Evolutionary conservation across 2,888 invertebrate genomes (phyloP).

Genomic region (Tetragonisca angustula): DNA sequence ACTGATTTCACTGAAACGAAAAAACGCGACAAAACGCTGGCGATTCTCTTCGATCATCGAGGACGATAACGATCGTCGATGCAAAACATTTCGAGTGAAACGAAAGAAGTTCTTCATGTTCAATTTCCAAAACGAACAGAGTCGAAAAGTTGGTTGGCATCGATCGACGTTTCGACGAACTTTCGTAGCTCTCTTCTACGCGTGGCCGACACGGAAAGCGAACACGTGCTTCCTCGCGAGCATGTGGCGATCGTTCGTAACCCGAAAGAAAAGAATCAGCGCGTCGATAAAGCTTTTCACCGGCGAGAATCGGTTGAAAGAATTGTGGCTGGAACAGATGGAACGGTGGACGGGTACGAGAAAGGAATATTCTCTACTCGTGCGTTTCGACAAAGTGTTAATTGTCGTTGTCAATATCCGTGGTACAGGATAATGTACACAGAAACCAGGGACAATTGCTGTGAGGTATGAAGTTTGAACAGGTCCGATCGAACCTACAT

Average conservation of each 20-base stretch:
- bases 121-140: no score
- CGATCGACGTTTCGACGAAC: no score
- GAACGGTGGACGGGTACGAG: background rate
- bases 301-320: slow-evolving; percentile 30
- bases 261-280: background rate
- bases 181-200: no score
- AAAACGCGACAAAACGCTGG: no score
- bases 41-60: background rate
- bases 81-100: no score
- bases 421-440: background rate
- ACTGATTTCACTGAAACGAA: no score
- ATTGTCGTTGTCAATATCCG: background rate
- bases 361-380: no score
- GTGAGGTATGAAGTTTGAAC: no score
- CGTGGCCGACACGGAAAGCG: background rate
- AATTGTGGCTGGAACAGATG: background rate
- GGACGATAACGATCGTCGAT: no score
- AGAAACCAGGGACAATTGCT: background rate
- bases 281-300: slow-evolving; percentile 20
- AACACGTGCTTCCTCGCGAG: slow-evolving; percentile 60
- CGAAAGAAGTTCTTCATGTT: no score
- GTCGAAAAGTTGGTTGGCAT: no score
- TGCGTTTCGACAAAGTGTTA: background rate
- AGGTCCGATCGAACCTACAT: background rate
- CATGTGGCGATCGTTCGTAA: slow-evolving; percentile 34